Evolutionary conservation across 2,113 vertebrate genomes (phyloP).

Genomic region (Tiliqua scincoides): DNA sequence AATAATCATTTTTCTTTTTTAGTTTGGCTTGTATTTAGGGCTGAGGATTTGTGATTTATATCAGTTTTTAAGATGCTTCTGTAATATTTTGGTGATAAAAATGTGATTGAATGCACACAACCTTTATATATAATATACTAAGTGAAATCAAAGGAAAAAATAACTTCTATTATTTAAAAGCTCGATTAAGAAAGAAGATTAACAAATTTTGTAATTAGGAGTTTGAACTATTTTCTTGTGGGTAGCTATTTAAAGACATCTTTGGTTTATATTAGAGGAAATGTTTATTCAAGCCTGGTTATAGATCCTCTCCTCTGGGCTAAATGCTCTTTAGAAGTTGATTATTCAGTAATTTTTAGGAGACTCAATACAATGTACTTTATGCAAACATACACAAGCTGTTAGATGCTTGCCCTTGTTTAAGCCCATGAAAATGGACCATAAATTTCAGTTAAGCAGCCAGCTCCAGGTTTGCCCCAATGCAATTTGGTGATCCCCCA

Average conservation of each 20-base stretch:
- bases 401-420: not conserved
- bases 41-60: constrained; percentile 54
- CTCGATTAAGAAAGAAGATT: constrained; percentile 56
- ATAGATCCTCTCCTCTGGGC: constrained; percentile 33
- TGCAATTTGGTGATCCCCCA: constrained; percentile 13
- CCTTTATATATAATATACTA: not conserved
- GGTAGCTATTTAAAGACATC: constrained; percentile 53
- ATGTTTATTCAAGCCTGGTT: constrained; percentile 49
- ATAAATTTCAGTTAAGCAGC: constrained; percentile 16
- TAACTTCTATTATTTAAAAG: constrained; percentile 31
- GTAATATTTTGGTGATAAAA: constrained; percentile 42
- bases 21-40: constrained; percentile 56
- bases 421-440: not conserved
- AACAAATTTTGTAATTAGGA: constrained; percentile 58
- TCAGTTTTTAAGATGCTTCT: constrained; percentile 26
- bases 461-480: not conserved
- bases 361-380: not conserved
- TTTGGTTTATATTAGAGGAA: constrained; percentile 61
- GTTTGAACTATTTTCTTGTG: constrained; percentile 55
- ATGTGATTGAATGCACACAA: constrained; percentile 35
- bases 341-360: constrained; percentile 49
- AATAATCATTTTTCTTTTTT: constrained; percentile 55
- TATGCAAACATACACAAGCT: not conserved
- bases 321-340: constrained; percentile 64
- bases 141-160: constrained; percentile 13